Conservation (phyloP, 2,797 vertebrate species). For the Limnodromus scolopaceus region DNA sequence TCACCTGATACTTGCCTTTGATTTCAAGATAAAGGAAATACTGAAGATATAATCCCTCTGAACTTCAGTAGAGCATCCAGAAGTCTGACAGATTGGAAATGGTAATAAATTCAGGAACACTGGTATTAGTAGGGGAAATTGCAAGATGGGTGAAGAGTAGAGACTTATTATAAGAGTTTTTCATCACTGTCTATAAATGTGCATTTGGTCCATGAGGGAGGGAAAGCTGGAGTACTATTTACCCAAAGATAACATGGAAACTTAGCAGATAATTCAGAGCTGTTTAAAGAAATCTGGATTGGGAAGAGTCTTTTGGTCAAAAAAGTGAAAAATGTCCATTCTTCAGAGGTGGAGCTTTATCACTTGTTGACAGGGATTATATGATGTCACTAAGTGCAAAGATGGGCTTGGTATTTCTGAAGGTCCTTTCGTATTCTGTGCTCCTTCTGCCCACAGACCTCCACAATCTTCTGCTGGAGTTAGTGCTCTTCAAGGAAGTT, state of each 20-base stretch:
- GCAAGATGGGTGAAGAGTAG: background rate
- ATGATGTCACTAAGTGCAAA: background rate
- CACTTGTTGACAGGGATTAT: background rate
- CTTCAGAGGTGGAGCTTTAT: background rate
- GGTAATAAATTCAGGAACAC: background rate
- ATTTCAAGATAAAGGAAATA: background rate
- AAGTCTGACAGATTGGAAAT: background rate
- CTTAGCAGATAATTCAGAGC: background rate
- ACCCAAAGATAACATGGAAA: background rate
- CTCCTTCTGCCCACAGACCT: background rate
- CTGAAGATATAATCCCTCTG: background rate
- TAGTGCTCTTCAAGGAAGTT: background rate
- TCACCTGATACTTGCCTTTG: background rate
- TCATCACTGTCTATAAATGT: background rate
- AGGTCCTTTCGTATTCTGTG: background rate
- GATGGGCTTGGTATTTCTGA: background rate
- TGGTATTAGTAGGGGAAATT: background rate
- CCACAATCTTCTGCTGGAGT: background rate
- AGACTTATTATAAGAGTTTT: background rate
- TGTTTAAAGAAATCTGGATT: background rate
- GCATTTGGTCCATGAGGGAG: background rate
- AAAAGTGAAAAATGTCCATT: background rate
- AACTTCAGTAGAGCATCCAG: background rate
- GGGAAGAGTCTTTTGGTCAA: background rate
- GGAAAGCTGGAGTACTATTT: background rate